These are phyloP conservation scores for Drosophila hydei DNA, from an alignment of 1,140 invertebrate species.

Conservation along the genomic window DNA sequence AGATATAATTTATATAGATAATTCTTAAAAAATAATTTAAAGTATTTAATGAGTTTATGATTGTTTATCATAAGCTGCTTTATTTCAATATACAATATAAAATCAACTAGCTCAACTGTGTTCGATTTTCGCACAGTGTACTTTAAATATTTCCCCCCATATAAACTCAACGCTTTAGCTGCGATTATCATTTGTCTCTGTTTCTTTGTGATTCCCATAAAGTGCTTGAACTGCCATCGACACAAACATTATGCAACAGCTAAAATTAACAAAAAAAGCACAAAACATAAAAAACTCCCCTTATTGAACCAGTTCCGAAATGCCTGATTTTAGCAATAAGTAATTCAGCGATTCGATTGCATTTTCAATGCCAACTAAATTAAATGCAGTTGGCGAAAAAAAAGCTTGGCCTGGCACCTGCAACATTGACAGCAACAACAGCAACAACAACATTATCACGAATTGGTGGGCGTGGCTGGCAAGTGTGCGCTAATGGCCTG, in stretches of 20 bases:
- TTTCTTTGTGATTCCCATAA: neutral
- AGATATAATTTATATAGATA: too few relatives aligned
- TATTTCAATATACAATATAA: too few relatives aligned
- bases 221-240: conserved; percentile 1
- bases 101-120: too few relatives aligned
- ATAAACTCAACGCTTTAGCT: too few relatives aligned
- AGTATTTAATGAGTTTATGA: too few relatives aligned
- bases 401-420: conserved; percentile 9
- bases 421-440: conserved; percentile 5
- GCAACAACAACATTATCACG: conserved; percentile 38
- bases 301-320: conserved; percentile 32
- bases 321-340: conserved; percentile 11
- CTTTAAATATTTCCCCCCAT: neutral
- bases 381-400: conserved; percentile 27
- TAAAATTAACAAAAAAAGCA: neutral
- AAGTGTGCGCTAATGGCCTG: conserved; percentile 62
- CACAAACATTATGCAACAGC: conserved; percentile 3
- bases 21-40: too few relatives aligned
- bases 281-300: neutral
- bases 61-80: too few relatives aligned
- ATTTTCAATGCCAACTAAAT: conserved; percentile 49
- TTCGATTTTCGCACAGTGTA: neutral
- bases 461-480: conserved; percentile 65
- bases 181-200: neutral
- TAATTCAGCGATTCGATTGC: conserved; percentile 23